Evolutionary conservation across 2,888 invertebrate species (phyloP).

Genomic region (Zaprionus bogoriensis): DNA sequence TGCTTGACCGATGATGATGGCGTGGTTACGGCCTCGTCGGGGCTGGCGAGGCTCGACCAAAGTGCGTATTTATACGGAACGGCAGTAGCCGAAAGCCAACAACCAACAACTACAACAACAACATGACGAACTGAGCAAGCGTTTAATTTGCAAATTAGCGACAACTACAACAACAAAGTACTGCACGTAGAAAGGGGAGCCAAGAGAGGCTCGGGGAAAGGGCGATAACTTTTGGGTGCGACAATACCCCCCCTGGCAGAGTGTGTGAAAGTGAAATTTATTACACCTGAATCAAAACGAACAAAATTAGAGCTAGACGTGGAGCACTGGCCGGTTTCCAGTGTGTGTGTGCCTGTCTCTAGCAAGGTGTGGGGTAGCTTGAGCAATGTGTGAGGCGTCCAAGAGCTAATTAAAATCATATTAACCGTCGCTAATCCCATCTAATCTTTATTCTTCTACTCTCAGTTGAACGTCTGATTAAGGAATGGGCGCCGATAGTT

Average conservation of each 20-base stretch:
- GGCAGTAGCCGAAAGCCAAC: slow-evolving; percentile 32
- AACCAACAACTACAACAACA: slow-evolving; percentile 15
- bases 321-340: slow-evolving; percentile 9
- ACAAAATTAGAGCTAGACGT: slow-evolving; percentile 56
- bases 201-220: slow-evolving; percentile 16
- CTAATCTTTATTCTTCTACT: not conserved
- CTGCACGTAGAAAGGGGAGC: not conserved
- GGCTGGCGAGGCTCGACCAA: slow-evolving; percentile 10
- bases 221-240: slow-evolving; percentile 51
- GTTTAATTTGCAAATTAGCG: slow-evolving; percentile 61
- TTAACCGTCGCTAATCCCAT: no score
- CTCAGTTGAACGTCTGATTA: slow-evolving; percentile 83
- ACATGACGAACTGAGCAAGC: slow-evolving; percentile 10
- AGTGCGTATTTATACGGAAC: slow-evolving; percentile 64
- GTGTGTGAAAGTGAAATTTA: slow-evolving; percentile 77
- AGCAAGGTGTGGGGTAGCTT: slow-evolving; percentile 27
- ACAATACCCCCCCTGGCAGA: slow-evolving; percentile 19
- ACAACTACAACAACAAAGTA: slow-evolving; percentile 12
- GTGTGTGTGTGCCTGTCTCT: slow-evolving; percentile 3
- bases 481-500: slow-evolving; percentile 87
- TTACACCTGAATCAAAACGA: slow-evolving; percentile 53
- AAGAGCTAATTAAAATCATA: slow-evolving; percentile 52
- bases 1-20: slow-evolving; percentile 28
- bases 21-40: slow-evolving; percentile 6
- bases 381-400: slow-evolving; percentile 38